phyloP scores from a whole-genome alignment of 1,140 invertebrate genomes.

The Pantala flavescens region DNA sequence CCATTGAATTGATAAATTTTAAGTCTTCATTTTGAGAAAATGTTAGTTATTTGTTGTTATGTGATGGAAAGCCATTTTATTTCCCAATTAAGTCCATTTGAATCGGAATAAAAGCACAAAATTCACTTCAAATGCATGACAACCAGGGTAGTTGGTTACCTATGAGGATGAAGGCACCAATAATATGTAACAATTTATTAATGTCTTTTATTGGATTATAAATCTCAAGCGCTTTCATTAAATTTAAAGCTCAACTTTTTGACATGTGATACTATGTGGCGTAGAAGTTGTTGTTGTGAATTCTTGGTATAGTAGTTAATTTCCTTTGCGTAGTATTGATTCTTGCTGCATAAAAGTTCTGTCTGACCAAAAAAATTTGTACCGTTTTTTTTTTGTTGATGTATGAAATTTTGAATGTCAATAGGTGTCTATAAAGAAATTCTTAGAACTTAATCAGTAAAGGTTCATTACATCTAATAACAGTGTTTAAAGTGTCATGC shows the following conservation, averaged over 20 bases:
- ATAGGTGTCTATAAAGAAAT: neutral
- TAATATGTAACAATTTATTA: conserved; percentile 13
- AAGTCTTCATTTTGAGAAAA: neutral
- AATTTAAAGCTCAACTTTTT: conserved; percentile 22
- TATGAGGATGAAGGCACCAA: conserved; percentile 6
- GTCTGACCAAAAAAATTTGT: conserved; percentile 8
- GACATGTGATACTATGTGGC: conserved; percentile 23
- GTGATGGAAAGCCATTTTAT: neutral
- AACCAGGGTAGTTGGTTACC: neutral
- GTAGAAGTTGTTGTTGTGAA: conserved; percentile 14
- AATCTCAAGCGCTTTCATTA: conserved; percentile 13
- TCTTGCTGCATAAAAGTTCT: conserved; percentile 5
- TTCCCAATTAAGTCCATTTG: neutral
- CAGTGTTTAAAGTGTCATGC: no score
- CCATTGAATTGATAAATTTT: neutral
- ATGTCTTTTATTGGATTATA: conserved; percentile 13
- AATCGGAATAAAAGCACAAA: neutral
- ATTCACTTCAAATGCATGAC: conserved; percentile 5
- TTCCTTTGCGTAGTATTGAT: conserved; percentile 9
- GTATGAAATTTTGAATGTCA: conserved; percentile 11
- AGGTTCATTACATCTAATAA: neutral
- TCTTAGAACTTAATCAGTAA: neutral
- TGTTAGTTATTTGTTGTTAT: no score
- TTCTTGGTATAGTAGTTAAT: conserved; percentile 14
- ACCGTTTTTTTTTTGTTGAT: neutral